Conservation (phyloP, 92 coral and sea anemone species). For the Desmophyllum pertusum region DNA sequence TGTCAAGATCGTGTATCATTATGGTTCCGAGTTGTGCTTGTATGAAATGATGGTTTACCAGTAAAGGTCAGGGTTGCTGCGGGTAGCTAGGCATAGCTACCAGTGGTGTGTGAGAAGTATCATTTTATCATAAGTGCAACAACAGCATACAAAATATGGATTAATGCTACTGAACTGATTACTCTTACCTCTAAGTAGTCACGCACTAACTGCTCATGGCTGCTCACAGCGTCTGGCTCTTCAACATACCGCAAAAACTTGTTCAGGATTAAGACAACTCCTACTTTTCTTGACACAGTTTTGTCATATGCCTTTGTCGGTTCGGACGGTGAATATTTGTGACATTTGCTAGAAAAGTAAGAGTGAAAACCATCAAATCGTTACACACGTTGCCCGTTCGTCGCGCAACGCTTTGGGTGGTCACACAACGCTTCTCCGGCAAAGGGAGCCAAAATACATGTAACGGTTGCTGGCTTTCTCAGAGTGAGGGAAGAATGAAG, state of each 20-base stretch:
- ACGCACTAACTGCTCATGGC: conserved; percentile 79
- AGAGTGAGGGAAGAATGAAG: too few relatives aligned
- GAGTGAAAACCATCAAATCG: background rate
- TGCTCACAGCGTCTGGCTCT: conserved; percentile 67
- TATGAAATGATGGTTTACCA: too few relatives aligned
- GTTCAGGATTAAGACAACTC: conserved; percentile 84
- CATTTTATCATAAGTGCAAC: background rate
- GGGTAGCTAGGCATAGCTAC: too few relatives aligned
- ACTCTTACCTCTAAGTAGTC: conserved; percentile 82
- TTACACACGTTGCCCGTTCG: background rate
- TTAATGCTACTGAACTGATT: too few relatives aligned
- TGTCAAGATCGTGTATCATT: too few relatives aligned
- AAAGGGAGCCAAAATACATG: too few relatives aligned
- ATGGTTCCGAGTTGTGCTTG: too few relatives aligned
- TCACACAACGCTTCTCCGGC: background rate
- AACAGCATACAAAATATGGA: too few relatives aligned
- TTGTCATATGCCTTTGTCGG: conserved; percentile 95
- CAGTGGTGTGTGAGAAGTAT: too few relatives aligned
- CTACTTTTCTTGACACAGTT: conserved; percentile 84
- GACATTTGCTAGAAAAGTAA: conserved; percentile 82
- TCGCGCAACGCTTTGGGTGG: background rate
- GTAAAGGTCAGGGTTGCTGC: too few relatives aligned
- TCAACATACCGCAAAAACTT: conserved; percentile 81
- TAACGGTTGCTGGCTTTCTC: too few relatives aligned
- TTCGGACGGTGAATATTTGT: conserved; percentile 92